Evolutionary conservation across 2,888 invertebrate species (phyloP).

Genomic region (Aporophyla nigra): DNA sequence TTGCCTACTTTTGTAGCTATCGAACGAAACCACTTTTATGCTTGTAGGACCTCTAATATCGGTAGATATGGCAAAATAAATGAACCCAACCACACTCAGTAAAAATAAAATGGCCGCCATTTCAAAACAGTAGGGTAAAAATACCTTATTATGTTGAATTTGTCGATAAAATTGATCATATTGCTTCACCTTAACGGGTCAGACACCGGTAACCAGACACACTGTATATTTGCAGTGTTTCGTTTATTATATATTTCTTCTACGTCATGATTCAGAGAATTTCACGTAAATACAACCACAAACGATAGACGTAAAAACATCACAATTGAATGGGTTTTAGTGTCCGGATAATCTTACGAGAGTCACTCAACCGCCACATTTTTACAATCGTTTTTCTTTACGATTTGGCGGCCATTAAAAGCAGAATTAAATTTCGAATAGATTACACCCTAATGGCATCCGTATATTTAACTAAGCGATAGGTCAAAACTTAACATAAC

Average conservation of each 20-base stretch:
- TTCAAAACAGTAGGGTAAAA: too few relatives aligned
- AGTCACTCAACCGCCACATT: constrained; percentile 32
- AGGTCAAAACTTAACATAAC: constrained; percentile 1
- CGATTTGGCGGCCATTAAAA: constrained; percentile 36
- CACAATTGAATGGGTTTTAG: constrained; percentile 52
- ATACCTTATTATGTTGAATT: too few relatives aligned
- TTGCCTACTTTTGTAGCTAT: too few relatives aligned
- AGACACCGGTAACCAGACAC: too few relatives aligned
- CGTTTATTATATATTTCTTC: not conserved
- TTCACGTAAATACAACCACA: not conserved
- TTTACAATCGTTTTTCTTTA: constrained; percentile 48
- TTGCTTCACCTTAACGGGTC: too few relatives aligned
- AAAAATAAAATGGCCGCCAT: too few relatives aligned
- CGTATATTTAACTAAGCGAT: constrained; percentile 2
- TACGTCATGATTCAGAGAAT: not conserved
- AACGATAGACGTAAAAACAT: constrained; percentile 23
- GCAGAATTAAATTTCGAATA: constrained; percentile 38
- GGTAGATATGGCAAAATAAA: too few relatives aligned
- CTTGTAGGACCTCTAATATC: too few relatives aligned
- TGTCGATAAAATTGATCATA: too few relatives aligned
- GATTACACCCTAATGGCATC: constrained; percentile 29
- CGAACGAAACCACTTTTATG: too few relatives aligned
- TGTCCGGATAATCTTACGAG: constrained; percentile 33
- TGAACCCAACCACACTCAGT: too few relatives aligned
- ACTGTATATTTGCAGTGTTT: not conserved